phyloP scores from a whole-genome alignment of 1,140 invertebrate species.

The Cryptotermes secundus region DNA sequence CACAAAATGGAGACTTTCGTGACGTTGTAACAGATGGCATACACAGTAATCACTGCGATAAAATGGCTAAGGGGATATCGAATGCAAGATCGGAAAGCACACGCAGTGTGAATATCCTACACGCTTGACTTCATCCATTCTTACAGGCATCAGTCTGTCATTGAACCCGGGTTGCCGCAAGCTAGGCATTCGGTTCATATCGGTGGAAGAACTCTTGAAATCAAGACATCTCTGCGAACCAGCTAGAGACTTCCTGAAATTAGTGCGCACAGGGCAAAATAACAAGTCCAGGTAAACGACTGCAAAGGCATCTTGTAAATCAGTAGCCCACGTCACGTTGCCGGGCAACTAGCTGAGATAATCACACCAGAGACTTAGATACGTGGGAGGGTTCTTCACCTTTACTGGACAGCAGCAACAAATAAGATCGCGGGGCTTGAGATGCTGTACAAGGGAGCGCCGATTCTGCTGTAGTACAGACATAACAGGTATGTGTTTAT shows the following conservation, averaged over 20 bases:
- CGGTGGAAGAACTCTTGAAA: not conserved
- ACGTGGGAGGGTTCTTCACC: not conserved
- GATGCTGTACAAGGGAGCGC: too few relatives aligned
- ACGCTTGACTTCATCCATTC: too few relatives aligned
- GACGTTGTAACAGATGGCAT: too few relatives aligned
- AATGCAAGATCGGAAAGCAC: too few relatives aligned
- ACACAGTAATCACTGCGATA: too few relatives aligned
- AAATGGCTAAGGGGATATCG: too few relatives aligned
- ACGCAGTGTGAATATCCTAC: too few relatives aligned
- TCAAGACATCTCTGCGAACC: not conserved
- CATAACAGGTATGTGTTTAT: too few relatives aligned
- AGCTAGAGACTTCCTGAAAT: not conserved
- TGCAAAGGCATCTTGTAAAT: not conserved
- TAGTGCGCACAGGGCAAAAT: not conserved
- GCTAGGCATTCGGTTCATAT: not conserved
- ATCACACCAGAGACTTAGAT: not conserved
- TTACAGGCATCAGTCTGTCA: not conserved
- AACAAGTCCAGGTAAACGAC: not conserved
- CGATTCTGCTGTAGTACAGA: too few relatives aligned
- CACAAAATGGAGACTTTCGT: too few relatives aligned
- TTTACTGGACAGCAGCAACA: not conserved
- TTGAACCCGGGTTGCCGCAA: not conserved
- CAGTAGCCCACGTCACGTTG: not conserved
- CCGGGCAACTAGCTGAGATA: not conserved
- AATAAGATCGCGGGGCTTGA: too few relatives aligned